A percentile compares a stretch with the other conserved stretches of the same genome.
Evolutionary conservation across 92 coral and sea anemone genomes (phyloP).

Genomic region (Phymanthus crucifer): DNA sequence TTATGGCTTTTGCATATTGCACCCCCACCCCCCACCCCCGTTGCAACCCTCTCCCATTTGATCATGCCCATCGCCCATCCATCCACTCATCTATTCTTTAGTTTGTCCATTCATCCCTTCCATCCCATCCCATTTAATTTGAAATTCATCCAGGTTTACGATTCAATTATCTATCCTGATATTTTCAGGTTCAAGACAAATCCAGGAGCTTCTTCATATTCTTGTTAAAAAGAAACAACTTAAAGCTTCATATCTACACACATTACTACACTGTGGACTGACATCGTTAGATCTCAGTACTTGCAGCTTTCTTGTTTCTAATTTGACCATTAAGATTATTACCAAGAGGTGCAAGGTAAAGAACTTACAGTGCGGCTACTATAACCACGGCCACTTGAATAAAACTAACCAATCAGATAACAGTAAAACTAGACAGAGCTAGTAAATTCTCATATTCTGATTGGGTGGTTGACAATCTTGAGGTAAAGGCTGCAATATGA

Average conservation of each 20-base stretch:
- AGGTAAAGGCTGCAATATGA: no score
- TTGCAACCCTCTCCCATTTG: no score
- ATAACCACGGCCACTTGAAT: no score
- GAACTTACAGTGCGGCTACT: no score
- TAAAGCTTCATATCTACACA: constrained; percentile 59
- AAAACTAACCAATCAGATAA: no score
- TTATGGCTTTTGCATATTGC: no score
- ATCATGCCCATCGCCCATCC: no score
- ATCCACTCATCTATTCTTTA: no score
- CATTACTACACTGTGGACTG: constrained; percentile 62
- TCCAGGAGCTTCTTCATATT: constrained; percentile 64
- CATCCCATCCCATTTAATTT: neutral
- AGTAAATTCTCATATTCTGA: no score
- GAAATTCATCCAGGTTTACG: neutral
- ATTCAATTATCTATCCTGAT: neutral
- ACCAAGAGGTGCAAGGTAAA: constrained; percentile 70
- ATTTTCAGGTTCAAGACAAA: constrained; percentile 57
- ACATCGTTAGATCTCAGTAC: constrained; percentile 65
- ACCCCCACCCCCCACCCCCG: no score
- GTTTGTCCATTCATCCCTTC: neutral
- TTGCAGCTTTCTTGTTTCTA: constrained; percentile 62
- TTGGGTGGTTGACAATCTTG: no score
- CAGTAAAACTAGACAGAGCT: no score
- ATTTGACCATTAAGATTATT: constrained; percentile 47
- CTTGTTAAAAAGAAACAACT: constrained; percentile 54